Conservation (phyloP, 2,113 vertebrate species). For the Benitochromis conjunctus region DNA sequence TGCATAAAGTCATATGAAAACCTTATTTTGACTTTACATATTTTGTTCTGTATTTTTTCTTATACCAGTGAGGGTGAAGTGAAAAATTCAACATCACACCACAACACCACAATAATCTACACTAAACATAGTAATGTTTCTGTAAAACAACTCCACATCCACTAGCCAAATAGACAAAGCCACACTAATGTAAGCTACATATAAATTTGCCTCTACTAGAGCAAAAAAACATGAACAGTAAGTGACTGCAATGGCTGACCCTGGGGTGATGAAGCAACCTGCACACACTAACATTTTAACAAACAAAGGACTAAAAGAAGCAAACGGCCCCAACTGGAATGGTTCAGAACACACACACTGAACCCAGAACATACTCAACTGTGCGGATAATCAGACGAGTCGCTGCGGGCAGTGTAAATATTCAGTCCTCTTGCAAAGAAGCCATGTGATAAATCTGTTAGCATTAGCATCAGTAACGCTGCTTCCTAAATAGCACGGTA, state of each 20-base stretch:
- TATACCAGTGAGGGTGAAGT: not conserved
- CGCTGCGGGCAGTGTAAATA: not conserved
- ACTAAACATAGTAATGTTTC: not conserved
- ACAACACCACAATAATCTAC: not conserved
- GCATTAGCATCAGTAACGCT: not conserved
- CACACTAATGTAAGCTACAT: not conserved
- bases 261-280: not conserved
- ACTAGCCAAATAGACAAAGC: not conserved
- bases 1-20: no score
- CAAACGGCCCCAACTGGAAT: not conserved
- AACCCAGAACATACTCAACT: not conserved
- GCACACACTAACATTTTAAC: slow-evolving; percentile 9
- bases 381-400: not conserved
- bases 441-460: not conserved
- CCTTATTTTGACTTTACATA: not conserved
- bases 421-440: not conserved
- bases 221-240: not conserved
- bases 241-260: not conserved
- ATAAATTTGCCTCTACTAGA: not conserved
- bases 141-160: not conserved
- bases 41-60: not conserved
- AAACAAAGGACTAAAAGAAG: slow-evolving; percentile 8
- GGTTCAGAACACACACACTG: not conserved
- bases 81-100: not conserved
- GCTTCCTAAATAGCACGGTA: not conserved